Evolutionary conservation across 1,140 invertebrate species (phyloP).

Genomic region (Drosophila novamexicana): DNA sequence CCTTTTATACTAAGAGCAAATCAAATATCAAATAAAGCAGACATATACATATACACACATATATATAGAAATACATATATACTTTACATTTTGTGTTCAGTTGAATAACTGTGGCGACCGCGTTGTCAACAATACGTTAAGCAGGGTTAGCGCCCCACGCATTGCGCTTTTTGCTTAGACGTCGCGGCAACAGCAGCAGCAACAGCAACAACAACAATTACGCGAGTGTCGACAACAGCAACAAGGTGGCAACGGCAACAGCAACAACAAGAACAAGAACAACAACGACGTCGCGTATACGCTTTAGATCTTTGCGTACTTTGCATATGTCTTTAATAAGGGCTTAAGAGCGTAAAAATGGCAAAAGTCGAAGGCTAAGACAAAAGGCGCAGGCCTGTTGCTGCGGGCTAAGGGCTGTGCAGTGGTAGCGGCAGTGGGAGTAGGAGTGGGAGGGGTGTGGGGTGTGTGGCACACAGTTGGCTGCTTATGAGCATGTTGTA

Average conservation of each 20-base stretch:
- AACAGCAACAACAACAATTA: constrained; percentile 40
- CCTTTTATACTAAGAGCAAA: background rate
- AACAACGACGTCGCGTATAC: background rate
- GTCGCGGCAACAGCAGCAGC: background rate
- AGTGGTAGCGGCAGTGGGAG: too few relatives aligned
- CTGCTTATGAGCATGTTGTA: constrained; percentile 44
- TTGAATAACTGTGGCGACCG: constrained; percentile 41
- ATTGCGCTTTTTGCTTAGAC: constrained; percentile 52
- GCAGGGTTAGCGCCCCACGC: constrained; percentile 61
- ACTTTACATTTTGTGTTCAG: constrained; percentile 37
- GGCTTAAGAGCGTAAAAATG: constrained; percentile 76
- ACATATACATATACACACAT: background rate
- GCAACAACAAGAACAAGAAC: constrained; percentile 51
- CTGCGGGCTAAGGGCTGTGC: background rate
- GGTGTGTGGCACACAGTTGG: background rate
- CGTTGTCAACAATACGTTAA: constrained; percentile 74
- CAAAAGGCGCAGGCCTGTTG: constrained; percentile 35
- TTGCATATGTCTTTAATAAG: constrained; percentile 79
- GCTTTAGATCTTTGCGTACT: constrained; percentile 47
- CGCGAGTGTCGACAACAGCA: constrained; percentile 55
- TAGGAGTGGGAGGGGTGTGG: background rate
- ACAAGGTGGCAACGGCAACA: constrained; percentile 53
- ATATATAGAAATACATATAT: constrained; percentile 19
- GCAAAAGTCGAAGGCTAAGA: constrained; percentile 67
- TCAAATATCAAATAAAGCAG: background rate